phyloP scores from a whole-genome alignment of 2,888 invertebrate species.

The Fragum sueziense region DNA sequence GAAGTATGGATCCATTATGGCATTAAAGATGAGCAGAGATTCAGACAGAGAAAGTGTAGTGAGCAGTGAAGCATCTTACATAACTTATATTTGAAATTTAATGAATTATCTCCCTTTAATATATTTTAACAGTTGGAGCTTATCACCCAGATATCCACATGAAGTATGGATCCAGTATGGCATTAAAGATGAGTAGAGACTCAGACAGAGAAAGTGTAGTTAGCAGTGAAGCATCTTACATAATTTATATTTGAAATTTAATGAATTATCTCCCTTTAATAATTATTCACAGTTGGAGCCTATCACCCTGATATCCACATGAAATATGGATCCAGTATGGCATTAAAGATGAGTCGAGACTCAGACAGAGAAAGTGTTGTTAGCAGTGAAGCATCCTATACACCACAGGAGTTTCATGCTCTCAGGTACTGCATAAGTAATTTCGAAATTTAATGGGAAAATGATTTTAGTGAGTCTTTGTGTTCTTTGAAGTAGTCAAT shows the following conservation, averaged over 20 bases:
- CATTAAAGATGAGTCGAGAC: slow-evolving; percentile 59
- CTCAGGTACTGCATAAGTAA: slow-evolving; percentile 62
- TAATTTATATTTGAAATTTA: too few relatives aligned
- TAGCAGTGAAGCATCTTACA: slow-evolving; percentile 72
- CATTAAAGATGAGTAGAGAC: slow-evolving; percentile 63
- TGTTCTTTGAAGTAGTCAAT: too few relatives aligned
- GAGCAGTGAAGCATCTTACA: slow-evolving; percentile 72
- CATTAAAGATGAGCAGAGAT: slow-evolving; percentile 64
- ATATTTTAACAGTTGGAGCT: slow-evolving; percentile 71
- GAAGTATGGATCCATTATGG: slow-evolving; percentile 73
- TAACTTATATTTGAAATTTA: too few relatives aligned
- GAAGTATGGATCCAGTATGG: slow-evolving; percentile 73
- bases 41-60: slow-evolving; percentile 71
- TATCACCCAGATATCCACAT: slow-evolving; percentile 72
- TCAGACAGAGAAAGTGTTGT: slow-evolving; percentile 71
- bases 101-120: too few relatives aligned
- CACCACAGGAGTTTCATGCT: slow-evolving; percentile 47
- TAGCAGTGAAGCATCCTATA: slow-evolving; percentile 72
- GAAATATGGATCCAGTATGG: slow-evolving; percentile 73
- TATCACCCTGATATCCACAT: slow-evolving; percentile 72
- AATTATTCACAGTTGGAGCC: slow-evolving; percentile 71
- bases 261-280: too few relatives aligned
- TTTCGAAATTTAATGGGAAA: too few relatives aligned
- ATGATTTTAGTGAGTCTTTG: too few relatives aligned
- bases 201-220: slow-evolving; percentile 71